Base-by-base conservation (phyloP, 2,113 vertebrate species). In the Triplophysa tibetana region DNA sequence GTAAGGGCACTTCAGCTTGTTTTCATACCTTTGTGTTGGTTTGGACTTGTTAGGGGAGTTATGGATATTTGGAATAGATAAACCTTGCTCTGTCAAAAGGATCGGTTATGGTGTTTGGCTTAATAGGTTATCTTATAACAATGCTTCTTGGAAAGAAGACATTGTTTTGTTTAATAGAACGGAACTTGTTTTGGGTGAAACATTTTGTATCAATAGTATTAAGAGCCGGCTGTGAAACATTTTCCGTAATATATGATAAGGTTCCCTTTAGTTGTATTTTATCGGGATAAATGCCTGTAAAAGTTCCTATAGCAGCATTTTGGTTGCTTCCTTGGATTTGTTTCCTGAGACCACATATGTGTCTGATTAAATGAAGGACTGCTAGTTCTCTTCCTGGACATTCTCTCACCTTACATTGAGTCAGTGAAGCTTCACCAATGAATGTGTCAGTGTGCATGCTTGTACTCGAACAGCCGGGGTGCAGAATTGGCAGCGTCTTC, bases 1-100 rank as follows among this genome's bases (percentile, higher is more conserved):
- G 86, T 87, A 87, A 87, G 82, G 48, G n/a, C 58, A 14, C 67
- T 50, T 58, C 26, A 56, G 38, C 56, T 67, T 56, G 17, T 56
- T 52, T 24, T 65, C 54, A 62, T 45, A 73, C 21, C 64, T 64
- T 73, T 38, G n/a, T 17, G 19, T 52, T 65, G 7, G 45, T 65
- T 58, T 58, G 54, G 54, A 58, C 19, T 21, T 58, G 54, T n/a
- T 58, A 58, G n/a, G n/a, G 54, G 54, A 21, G 54, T 58, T 50
- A 65, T 23, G 6, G 43, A 52, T 64, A 52, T 43, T 54, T 7
- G 19, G 12, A 33, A 54, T 24, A 66, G 75, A 52, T 66, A 52
- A 77, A 38, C 45, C 33, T 77, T 19, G 21, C 17, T 2, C 61
- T 54, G 62, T 54, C 62, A 38, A 7, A 12, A 4, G 54, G 26